Evolutionary conservation across 2,888 invertebrate species (phyloP).

Genomic region (Chloroclysta siterata): DNA sequence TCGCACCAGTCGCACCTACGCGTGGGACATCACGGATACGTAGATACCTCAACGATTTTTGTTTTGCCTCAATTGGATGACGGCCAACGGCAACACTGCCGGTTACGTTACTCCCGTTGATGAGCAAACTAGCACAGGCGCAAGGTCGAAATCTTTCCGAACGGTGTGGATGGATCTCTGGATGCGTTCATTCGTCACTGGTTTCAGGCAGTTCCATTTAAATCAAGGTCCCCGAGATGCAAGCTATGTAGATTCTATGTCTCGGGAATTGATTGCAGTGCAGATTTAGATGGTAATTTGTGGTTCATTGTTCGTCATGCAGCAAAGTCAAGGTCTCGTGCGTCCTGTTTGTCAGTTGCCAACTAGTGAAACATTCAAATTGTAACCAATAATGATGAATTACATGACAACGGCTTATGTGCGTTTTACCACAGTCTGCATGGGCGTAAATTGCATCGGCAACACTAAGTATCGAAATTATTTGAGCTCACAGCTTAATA

Average conservation of each 20-base stretch:
- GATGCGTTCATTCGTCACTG: background rate
- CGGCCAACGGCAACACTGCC: constrained; percentile 62
- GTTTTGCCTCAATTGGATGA: constrained; percentile 64
- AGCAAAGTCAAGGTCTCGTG: constrained; percentile 48
- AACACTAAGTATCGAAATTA: constrained; percentile 22
- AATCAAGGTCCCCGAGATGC: constrained; percentile 1
- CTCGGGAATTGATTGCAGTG: background rate
- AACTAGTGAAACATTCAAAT: constrained; percentile 35
- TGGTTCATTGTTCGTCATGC: constrained; percentile 39
- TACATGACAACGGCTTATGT: constrained; percentile 33
- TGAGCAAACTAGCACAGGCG: constrained; percentile 55
- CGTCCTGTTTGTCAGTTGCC: constrained; percentile 35
- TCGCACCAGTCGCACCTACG: constrained; percentile 52
- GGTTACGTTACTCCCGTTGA: constrained; percentile 58
- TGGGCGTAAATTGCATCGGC: constrained; percentile 35
- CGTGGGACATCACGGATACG: constrained; percentile 54
- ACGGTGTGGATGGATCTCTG: constrained; percentile 42
- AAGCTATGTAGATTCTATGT: background rate
- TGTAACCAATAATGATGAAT: constrained; percentile 42
- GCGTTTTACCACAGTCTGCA: constrained; percentile 29
- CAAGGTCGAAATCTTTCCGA: constrained; percentile 59
- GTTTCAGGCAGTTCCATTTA: background rate
- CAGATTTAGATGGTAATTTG: constrained; percentile 19
- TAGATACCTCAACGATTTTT: constrained; percentile 60
- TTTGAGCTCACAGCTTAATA: constrained; percentile 20